A percentile compares a stretch with the other conserved stretches of the same genome.
Evolutionary conservation across 1,140 invertebrate genomes (phyloP).

Genomic region (Panagrolaimus sp.): DNA sequence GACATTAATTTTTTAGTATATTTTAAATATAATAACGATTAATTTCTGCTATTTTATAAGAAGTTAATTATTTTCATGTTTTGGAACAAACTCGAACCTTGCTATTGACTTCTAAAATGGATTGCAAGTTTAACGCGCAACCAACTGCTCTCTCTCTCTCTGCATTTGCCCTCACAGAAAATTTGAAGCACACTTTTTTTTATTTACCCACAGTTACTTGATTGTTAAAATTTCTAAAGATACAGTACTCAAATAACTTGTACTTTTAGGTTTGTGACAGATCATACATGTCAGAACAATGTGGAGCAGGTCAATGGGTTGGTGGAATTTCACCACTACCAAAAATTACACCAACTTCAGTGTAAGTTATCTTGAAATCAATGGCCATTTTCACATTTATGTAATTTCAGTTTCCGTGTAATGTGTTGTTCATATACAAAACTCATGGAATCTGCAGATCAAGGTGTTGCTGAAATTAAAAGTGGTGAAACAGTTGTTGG

Average conservation of each 20-base stretch:
- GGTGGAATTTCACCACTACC: constrained; percentile 38
- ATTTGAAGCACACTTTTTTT: too few species aligned
- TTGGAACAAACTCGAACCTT: too few species aligned
- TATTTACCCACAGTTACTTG: too few species aligned
- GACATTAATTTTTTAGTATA: too few species aligned
- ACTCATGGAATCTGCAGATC: constrained; percentile 26
- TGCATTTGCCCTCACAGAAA: too few species aligned
- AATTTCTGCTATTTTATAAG: too few species aligned
- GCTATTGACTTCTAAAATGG: too few species aligned
- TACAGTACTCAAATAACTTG: background rate
- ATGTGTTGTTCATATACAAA: constrained; percentile 45
- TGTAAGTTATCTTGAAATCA: constrained; percentile 12
- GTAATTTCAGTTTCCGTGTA: constrained; percentile 13
- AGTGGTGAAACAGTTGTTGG: constrained; percentile 46
- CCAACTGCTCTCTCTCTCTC: too few species aligned
- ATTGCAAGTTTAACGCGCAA: too few species aligned
- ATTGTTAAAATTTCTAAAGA: too few species aligned
- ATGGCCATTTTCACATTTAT: background rate
- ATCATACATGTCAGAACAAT: constrained; percentile 23
- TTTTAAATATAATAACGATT: too few species aligned
- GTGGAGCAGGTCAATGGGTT: constrained; percentile 42
- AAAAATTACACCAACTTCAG: constrained; percentile 8
- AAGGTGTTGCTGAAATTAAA: constrained; percentile 35
- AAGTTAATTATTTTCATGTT: too few species aligned
- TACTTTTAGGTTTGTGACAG: constrained; percentile 30